These are phyloP conservation scores for Acleris sparsana DNA, from an alignment of 2,888 invertebrate species.

Conservation along the genomic window DNA sequence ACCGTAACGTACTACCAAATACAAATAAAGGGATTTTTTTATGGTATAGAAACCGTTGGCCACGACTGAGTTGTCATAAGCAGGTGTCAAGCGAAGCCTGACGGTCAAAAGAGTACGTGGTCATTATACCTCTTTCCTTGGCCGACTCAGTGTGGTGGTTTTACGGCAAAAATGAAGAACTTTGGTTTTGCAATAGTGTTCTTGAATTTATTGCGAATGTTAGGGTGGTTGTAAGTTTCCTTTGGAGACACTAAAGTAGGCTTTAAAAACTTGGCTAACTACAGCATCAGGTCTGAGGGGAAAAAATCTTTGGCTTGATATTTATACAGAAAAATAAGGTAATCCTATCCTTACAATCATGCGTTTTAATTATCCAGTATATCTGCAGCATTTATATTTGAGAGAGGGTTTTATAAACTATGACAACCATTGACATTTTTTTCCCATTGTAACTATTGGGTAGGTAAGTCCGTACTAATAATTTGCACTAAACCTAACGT, in stretches of 20 bases:
- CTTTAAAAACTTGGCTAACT: too few species aligned
- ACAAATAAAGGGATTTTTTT: conserved; percentile 39
- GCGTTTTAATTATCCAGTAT: too few species aligned
- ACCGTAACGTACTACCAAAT: neutral
- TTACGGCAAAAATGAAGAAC: conserved; percentile 26
- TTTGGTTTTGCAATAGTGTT: conserved; percentile 22
- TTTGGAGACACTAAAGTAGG: neutral
- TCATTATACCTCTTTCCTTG: conserved; percentile 53
- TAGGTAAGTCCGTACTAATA: too few species aligned
- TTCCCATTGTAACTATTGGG: too few species aligned
- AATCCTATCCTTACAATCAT: too few species aligned
- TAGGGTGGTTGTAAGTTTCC: neutral
- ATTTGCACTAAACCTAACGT: too few species aligned
- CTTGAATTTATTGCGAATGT: neutral
- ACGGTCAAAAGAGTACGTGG: conserved; percentile 49
- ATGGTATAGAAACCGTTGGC: conserved; percentile 33
- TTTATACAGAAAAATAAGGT: too few species aligned
- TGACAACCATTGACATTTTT: too few species aligned
- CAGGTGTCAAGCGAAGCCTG: conserved; percentile 49
- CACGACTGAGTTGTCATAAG: conserved; percentile 38
- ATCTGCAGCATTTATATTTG: too few species aligned
- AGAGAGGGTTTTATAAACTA: too few species aligned
- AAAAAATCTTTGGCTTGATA: too few species aligned
- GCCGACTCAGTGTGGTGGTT: conserved; percentile 48
- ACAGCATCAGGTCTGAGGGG: too few species aligned